Evolutionary conservation across 1,140 invertebrate species (phyloP), one percentile per base, ranked within the genome.

Genomic region (Cheumatopsyche charites): DNA sequence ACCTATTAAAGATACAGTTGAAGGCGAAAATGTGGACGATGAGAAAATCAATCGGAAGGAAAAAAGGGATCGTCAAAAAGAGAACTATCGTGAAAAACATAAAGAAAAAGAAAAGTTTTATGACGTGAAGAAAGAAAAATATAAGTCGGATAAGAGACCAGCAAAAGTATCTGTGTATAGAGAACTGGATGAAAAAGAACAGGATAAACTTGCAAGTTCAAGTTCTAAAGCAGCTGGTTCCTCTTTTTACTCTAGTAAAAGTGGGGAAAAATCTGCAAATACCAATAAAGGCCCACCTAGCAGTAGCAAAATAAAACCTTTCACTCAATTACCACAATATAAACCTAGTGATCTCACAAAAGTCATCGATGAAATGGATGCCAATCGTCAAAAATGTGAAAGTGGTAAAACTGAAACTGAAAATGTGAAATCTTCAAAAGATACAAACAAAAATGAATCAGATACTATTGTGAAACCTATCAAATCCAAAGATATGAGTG

Each of bases 251-350:
- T 5, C 26, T 4, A 23, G 4, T 26, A 67, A 45, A 15, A 67
- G 17, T 21, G 17, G 62, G n/a, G 67, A 70, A 15, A 72, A 74
- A 62, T 9, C 58, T 11, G 47, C 25, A 43, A 61, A 29, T 42
- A 29, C 23, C 62, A 1, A 42, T 9, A 74, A 76, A 49, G 36
- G 21, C 9, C 42, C 65, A 49, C 55, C 67, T 12, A 52, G 71
- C 1, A 78, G 82, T 77, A 82, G 83, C 73, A 82, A 84, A 68
- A 84, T 84, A 47, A 85, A 83, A 78, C 83, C 83, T 9, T 83
- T 84, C 36, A 85, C 82, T 26, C 82, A 83, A 77, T 75, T 83
- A 36, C 82, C 82, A 5, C 81, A 83, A 77, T 81, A 83, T 4
- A 85, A 83, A 74, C 82, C 80, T 66, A 81, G 83, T 75, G 81